Conservation (phyloP, 2,113 vertebrate species). For the Bucco capensis region DNA sequence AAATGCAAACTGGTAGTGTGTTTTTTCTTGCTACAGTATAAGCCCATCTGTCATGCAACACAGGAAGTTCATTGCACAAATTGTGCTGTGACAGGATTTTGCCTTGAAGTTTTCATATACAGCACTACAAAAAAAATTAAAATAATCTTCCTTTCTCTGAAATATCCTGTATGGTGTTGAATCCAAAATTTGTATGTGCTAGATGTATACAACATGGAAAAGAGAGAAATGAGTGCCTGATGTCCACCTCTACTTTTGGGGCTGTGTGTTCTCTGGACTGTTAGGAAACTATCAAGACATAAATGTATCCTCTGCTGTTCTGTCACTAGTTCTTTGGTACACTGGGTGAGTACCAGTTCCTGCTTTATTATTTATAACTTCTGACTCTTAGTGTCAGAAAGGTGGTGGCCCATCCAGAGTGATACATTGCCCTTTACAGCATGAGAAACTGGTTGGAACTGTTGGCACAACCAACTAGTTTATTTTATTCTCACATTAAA, state of each 20-base stretch:
- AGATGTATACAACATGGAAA: fast-evolving
- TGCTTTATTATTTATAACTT: neutral
- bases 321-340: neutral
- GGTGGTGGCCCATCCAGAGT: neutral
- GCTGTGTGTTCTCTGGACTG: neutral
- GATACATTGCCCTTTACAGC: neutral
- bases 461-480: neutral
- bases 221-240: neutral
- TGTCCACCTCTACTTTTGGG: neutral
- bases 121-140: no score
- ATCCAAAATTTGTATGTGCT: neutral
- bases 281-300: neutral
- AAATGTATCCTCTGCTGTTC: neutral
- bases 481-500: conserved; percentile 45
- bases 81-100: neutral
- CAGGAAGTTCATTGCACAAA: neutral
- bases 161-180: neutral
- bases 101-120: no score
- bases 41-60: neutral
- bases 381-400: neutral
- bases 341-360: neutral
- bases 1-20: neutral
- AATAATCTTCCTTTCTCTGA: neutral
- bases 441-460: neutral
- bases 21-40: neutral